A percentile compares a stretch with the other conserved stretches of the same genome.
These are phyloP conservation scores for Myotis daubentonii DNA, from an alignment of 2,797 vertebrate genomes.

Conservation along the genomic window DNA sequence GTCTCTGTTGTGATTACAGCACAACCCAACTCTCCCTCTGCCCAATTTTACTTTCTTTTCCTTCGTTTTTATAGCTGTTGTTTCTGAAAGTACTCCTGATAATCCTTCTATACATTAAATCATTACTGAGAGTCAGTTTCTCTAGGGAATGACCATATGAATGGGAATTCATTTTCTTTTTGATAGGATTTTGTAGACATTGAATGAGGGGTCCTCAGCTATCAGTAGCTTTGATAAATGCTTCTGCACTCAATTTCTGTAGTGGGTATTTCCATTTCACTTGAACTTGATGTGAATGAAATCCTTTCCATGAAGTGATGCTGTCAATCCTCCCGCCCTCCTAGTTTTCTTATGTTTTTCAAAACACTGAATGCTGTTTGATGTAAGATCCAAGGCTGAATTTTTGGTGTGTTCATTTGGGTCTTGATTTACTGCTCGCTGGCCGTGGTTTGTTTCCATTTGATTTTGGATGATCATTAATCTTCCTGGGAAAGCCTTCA, in stretches of 20 bases:
- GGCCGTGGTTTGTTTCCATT: constrained; percentile 60
- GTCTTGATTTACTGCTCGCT: constrained; percentile 50
- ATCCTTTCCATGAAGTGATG: not conserved
- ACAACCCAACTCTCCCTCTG: not conserved
- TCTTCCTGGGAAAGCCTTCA: constrained; percentile 48
- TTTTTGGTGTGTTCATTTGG: not conserved
- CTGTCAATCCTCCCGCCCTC: not conserved
- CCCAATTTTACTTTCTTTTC: not conserved
- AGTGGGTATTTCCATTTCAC: constrained; percentile 12
- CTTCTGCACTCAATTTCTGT: not conserved
- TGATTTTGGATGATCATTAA: constrained; percentile 54
- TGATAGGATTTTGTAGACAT: not conserved
- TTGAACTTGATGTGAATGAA: not conserved
- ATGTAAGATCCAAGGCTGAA: constrained; percentile 44
- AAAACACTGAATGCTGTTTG: constrained; percentile 37
- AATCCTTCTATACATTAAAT: not conserved
- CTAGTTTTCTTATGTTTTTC: not conserved
- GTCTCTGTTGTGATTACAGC: not conserved
- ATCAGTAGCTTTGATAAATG: not conserved
- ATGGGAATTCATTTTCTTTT: not conserved
- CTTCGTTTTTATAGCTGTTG: not conserved
- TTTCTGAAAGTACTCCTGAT: not conserved
- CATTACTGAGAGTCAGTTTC: not conserved
- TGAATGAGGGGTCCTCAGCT: not conserved
- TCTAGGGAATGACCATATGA: not conserved